phyloP scores from a whole-genome alignment of 1,140 invertebrate species.

The Bilobella aurantiaca region DNA sequence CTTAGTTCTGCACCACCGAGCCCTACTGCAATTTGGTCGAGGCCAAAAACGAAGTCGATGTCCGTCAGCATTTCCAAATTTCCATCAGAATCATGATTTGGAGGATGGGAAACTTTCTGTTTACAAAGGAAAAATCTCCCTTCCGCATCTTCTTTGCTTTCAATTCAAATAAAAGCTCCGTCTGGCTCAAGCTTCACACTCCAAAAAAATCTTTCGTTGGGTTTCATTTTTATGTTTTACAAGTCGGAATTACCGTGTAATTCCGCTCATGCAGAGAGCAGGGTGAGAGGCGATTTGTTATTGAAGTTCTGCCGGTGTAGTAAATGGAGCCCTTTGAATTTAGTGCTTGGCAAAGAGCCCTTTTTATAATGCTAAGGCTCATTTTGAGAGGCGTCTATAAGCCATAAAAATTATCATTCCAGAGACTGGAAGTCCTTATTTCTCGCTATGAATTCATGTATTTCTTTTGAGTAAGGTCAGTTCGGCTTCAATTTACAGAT shows the following conservation, averaged over 20 bases:
- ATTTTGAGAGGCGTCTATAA: background rate
- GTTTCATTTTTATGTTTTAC: background rate
- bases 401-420: background rate
- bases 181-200: background rate
- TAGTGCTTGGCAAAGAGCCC: too few species aligned
- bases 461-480: background rate
- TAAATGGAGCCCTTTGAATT: background rate
- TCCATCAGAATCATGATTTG: too few species aligned
- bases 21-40: too few species aligned
- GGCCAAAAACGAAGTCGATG: too few species aligned
- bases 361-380: too few species aligned
- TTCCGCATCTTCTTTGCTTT: background rate
- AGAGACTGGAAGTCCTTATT: background rate
- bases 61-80: too few species aligned
- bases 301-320: background rate
- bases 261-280: background rate
- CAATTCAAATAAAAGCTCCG: too few species aligned
- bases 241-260: background rate
- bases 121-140: too few species aligned
- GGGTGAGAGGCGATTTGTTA: background rate
- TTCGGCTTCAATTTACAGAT: background rate
- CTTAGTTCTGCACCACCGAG: too few species aligned
- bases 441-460: background rate
- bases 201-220: too few species aligned
- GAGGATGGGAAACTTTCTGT: too few species aligned